Conservation (phyloP, 2,888 invertebrate genomes). For the Caenorhabditis sp. region DNA sequence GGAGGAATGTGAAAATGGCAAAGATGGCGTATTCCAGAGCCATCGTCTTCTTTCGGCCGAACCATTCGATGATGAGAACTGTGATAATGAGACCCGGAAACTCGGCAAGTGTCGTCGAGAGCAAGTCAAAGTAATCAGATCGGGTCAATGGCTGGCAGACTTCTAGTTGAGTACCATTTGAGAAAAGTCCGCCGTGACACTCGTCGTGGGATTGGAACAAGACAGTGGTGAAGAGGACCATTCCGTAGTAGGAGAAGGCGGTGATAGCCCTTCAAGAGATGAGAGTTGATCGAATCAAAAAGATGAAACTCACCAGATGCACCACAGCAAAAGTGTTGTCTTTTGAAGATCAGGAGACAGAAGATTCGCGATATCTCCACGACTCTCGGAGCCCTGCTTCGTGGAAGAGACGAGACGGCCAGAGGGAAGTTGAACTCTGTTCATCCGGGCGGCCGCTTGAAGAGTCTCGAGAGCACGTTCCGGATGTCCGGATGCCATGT, state of each 20-base stretch:
- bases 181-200: conserved; percentile 72
- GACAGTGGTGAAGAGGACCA: conserved; percentile 95
- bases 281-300: not conserved
- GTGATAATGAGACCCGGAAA: conserved; percentile 93
- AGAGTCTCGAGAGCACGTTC: conserved; percentile 92
- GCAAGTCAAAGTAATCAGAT: conserved; percentile 92
- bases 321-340: conserved; percentile 93
- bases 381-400: conserved; percentile 73
- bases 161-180: conserved; percentile 68
- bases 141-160: conserved; percentile 87
- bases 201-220: conserved; percentile 88
- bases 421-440: conserved; percentile 92
- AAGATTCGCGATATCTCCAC: conserved; percentile 84
- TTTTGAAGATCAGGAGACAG: conserved; percentile 89
- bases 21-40: conserved; percentile 93
- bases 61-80: conserved; percentile 92
- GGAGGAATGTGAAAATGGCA: conserved; percentile 87
- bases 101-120: conserved; percentile 95
- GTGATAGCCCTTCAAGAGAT: conserved; percentile 85
- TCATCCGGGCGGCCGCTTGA: conserved; percentile 89
- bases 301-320: conserved; percentile 90
- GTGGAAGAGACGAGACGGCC: conserved; percentile 90
- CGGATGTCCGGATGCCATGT: conserved; percentile 91
- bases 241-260: conserved; percentile 95
- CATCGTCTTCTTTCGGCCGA: conserved; percentile 94